These are phyloP conservation scores for Sarcophaga subvicina DNA, from an alignment of 2,888 invertebrate species.

Conservation along the genomic window DNA sequence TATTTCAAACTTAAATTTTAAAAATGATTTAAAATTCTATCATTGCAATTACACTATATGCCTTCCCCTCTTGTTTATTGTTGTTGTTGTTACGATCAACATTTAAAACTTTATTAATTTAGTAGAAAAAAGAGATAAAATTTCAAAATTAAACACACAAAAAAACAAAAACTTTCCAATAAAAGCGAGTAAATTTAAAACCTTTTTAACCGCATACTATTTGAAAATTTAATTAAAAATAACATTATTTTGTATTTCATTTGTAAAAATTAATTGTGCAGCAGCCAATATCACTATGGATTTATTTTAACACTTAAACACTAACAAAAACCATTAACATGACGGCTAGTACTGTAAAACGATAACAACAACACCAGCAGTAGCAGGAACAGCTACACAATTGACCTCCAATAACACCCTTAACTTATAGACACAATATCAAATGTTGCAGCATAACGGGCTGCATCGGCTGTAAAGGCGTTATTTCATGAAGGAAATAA, in stretches of 20 bases:
- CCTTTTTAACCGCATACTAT: slow-evolving; percentile 59
- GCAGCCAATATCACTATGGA: slow-evolving; percentile 53
- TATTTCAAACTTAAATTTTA: slow-evolving; percentile 27
- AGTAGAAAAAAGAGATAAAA: background rate
- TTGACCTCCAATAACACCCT: slow-evolving; percentile 33
- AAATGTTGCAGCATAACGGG: background rate
- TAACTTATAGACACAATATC: background rate
- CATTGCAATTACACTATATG: background rate
- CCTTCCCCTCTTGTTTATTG: too few species aligned
- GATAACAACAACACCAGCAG: background rate
- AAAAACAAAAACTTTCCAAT: slow-evolving; percentile 1
- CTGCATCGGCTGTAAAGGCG: background rate
- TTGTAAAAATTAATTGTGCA: slow-evolving; percentile 64
- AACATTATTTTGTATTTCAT: slow-evolving; percentile 61
- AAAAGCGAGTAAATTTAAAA: slow-evolving; percentile 54
- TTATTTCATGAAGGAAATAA: background rate
- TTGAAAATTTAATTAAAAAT: slow-evolving; percentile 67
- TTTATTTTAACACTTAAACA: slow-evolving; percentile 44
- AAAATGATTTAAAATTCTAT: slow-evolving; percentile 35
- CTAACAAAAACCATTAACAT: slow-evolving; percentile 20
- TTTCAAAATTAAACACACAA: slow-evolving; percentile 17
- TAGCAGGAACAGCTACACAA: slow-evolving; percentile 4
- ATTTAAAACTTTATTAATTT: slow-evolving; percentile 59
- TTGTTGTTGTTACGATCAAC: too few species aligned
- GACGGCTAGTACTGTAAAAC: background rate